These are phyloP conservation scores for Gambusia affinis DNA, from an alignment of 2,113 vertebrate species.

Conservation along the genomic window DNA sequence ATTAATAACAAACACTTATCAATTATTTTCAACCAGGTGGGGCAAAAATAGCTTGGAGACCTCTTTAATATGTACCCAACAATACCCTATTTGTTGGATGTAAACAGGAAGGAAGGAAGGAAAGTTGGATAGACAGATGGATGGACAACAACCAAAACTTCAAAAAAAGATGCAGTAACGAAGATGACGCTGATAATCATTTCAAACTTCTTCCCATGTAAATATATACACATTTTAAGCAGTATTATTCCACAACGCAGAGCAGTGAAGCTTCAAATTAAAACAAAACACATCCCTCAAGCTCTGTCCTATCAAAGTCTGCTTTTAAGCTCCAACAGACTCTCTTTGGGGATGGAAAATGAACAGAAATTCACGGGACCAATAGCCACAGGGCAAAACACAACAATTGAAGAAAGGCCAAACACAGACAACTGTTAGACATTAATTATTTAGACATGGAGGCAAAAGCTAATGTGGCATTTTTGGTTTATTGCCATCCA, in stretches of 20 bases:
- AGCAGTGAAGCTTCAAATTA: not conserved
- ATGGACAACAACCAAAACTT: not conserved
- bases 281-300: not conserved
- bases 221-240: slow-evolving; percentile 14
- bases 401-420: slow-evolving; percentile 40
- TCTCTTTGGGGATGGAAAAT: slow-evolving; percentile 17
- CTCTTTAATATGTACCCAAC: not conserved
- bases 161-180: not conserved
- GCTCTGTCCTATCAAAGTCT: slow-evolving; percentile 8
- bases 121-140: not conserved
- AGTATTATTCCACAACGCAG: not conserved
- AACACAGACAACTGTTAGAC: slow-evolving; percentile 46
- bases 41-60: not conserved
- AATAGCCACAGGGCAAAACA: slow-evolving; percentile 37
- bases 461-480: slow-evolving; percentile 22
- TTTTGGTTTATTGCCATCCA: slow-evolving; percentile 33
- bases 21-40: not conserved
- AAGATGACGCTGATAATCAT: not conserved
- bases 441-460: slow-evolving; percentile 51
- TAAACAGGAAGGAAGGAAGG: not conserved
- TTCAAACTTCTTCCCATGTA: not conserved
- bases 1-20: not conserved
- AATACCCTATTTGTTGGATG: not conserved
- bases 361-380: slow-evolving; percentile 4
- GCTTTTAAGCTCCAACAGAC: slow-evolving; percentile 15